Evolutionary conservation across 2,113 vertebrate species (phyloP).

Genomic region (Sinosuthora webbiana): DNA sequence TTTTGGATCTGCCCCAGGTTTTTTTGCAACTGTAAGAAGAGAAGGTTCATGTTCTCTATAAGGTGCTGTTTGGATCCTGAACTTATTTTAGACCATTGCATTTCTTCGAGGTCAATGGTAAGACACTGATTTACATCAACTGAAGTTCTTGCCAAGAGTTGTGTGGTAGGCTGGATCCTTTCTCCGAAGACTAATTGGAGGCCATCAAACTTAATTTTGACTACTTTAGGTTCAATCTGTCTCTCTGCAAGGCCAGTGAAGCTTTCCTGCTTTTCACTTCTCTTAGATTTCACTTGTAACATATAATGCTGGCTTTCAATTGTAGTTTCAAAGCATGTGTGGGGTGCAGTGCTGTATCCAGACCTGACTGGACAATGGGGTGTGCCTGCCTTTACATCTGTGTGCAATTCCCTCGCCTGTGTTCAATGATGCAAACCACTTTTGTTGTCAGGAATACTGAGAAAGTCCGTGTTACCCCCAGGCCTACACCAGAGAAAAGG

Average conservation of each 20-base stretch:
- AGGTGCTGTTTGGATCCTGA: slow-evolving; percentile 48
- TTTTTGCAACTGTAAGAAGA: slow-evolving; percentile 10
- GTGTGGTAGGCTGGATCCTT: slow-evolving; percentile 48
- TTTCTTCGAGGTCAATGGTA: slow-evolving; percentile 25
- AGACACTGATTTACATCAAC: slow-evolving; percentile 57
- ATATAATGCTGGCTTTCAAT: neutral
- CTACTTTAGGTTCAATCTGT: slow-evolving; percentile 41
- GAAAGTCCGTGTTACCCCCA: neutral
- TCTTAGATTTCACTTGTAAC: slow-evolving; percentile 7
- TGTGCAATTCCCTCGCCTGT: slow-evolving; percentile 20
- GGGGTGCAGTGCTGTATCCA: neutral
- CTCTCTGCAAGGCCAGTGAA: slow-evolving; percentile 24
- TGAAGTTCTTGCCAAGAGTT: slow-evolving; percentile 32
- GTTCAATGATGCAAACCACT: slow-evolving; percentile 29
- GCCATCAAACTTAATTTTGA: slow-evolving; percentile 57
- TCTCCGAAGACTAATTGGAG: slow-evolving; percentile 54
- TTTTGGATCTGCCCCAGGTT: neutral
- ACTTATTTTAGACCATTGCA: slow-evolving; percentile 16
- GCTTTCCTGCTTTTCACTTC: slow-evolving; percentile 42
- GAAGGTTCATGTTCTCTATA: slow-evolving; percentile 27
- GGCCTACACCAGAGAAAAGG: neutral
- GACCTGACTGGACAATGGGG: neutral
- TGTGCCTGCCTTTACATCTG: slow-evolving; percentile 38
- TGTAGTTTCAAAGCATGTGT: slow-evolving; percentile 19
- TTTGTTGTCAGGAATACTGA: slow-evolving; percentile 23